Evolutionary conservation across 2,113 vertebrate genomes (phyloP).

Genomic region (Perccottus glenii): DNA sequence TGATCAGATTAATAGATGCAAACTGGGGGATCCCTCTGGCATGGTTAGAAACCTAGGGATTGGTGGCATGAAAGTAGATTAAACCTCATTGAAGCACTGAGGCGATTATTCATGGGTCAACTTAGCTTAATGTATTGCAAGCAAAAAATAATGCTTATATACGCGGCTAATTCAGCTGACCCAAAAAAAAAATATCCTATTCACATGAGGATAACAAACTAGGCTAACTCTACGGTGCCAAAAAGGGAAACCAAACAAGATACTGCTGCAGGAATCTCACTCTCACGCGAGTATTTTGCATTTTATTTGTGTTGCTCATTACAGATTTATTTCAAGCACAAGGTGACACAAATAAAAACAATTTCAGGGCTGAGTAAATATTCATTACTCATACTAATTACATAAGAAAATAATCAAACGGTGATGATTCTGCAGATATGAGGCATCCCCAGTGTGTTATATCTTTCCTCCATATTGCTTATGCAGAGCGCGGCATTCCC

Average conservation of each 20-base stretch:
- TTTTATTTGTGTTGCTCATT: neutral
- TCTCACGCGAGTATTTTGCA: neutral
- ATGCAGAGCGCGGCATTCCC: neutral
- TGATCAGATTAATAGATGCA: slow-evolving; percentile 69
- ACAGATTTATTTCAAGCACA: neutral
- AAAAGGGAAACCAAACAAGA: slow-evolving; percentile 3
- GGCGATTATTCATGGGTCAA: slow-evolving; percentile 68
- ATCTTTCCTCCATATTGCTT: neutral
- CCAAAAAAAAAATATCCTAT: slow-evolving; percentile 37
- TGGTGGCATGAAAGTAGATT: slow-evolving; percentile 67
- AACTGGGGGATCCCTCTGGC: slow-evolving; percentile 59
- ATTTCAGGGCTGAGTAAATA: slow-evolving; percentile 3
- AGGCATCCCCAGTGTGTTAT: neutral
- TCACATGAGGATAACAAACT: slow-evolving; percentile 48
- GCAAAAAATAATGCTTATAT: slow-evolving; percentile 58
- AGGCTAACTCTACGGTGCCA: slow-evolving; percentile 31
- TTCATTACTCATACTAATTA: slow-evolving; percentile 6
- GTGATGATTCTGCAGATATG: neutral
- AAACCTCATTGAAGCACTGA: slow-evolving; percentile 58
- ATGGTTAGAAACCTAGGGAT: slow-evolving; percentile 50
- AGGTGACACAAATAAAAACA: slow-evolving; percentile 3
- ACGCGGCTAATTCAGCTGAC: slow-evolving; percentile 52
- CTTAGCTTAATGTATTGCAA: slow-evolving; percentile 53
- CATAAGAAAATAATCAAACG: neutral
- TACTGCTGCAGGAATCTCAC: neutral